A percentile compares a stretch with the other conserved stretches of the same genome.
These are phyloP conservation scores for Ditylenchus weischeri DNA, from an alignment of 2,888 invertebrate species.

Conservation along the genomic window DNA sequence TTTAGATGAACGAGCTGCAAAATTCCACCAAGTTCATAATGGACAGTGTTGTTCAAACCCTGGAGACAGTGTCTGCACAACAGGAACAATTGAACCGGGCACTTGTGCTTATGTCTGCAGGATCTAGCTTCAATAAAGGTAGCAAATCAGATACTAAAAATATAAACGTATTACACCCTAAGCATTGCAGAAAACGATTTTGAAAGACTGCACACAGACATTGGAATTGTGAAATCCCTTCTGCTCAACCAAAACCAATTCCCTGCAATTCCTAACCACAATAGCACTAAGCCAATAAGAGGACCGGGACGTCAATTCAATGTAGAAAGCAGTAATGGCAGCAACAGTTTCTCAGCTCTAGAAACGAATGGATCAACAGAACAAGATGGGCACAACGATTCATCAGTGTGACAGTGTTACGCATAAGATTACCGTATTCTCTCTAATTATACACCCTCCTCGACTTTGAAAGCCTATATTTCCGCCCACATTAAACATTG, in stretches of 20 bases:
- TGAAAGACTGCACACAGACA: conserved; percentile 32
- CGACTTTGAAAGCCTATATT: too few relatives aligned
- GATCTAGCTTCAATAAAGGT: conserved; percentile 2
- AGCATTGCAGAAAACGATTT: conserved; percentile 23
- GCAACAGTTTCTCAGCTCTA: neutral
- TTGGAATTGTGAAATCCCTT: conserved; percentile 41
- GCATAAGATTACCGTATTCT: too few relatives aligned
- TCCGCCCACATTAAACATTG: too few relatives aligned
- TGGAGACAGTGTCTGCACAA: conserved; percentile 37
- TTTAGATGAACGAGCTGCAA: conserved; percentile 50
- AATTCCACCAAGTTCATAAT: conserved; percentile 58
- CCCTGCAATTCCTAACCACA: conserved; percentile 30
- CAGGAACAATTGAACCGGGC: conserved; percentile 48
- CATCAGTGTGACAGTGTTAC: too few relatives aligned
- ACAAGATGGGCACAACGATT: too few relatives aligned
- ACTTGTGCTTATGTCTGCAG: conserved; percentile 32
- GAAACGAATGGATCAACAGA: too few relatives aligned
- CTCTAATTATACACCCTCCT: too few relatives aligned
- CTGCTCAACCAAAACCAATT: conserved; percentile 53
- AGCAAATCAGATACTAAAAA: neutral
- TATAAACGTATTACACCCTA: neutral
- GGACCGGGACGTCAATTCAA: neutral
- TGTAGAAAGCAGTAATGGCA: neutral
- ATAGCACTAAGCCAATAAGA: conserved; percentile 1
- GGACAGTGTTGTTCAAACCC: conserved; percentile 53